Conservation (phyloP, 2,797 vertebrate species). For the Cynopterus sphinx region DNA sequence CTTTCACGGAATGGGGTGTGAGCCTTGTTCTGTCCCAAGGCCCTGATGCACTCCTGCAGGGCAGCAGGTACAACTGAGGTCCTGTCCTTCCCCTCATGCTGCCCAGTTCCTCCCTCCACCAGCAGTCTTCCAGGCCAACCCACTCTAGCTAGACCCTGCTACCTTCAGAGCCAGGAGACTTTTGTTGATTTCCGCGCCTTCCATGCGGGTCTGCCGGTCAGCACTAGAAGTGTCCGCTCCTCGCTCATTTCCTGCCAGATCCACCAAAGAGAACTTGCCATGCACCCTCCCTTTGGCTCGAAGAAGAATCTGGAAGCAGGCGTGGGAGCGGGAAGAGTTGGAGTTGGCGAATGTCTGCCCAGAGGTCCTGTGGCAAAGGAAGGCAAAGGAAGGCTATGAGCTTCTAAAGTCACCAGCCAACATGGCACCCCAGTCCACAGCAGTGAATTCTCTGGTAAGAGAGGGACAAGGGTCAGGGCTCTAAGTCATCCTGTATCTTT, state of each 20-base stretch:
- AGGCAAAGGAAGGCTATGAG: constrained; percentile 25
- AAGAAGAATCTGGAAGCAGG: constrained; percentile 95
- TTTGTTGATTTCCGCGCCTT: constrained; percentile 97
- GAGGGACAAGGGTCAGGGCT: not conserved
- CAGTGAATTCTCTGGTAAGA: not conserved
- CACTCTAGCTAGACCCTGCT: not conserved
- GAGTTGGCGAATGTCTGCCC: constrained; percentile 97
- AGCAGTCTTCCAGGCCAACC: not conserved
- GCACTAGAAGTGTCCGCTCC: constrained; percentile 93
- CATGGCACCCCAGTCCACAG: not conserved
- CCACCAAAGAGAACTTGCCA: constrained; percentile 97
- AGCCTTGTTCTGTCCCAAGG: constrained; percentile 95
- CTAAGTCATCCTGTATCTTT: not conserved
- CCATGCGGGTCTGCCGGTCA: constrained; percentile 94
- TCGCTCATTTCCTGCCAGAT: constrained; percentile 97
- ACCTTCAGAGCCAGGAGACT: constrained; percentile 98
- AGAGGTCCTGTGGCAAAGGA: constrained; percentile 89
- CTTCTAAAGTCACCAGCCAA: not conserved
- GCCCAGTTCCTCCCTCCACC: not conserved
- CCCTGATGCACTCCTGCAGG: constrained; percentile 95
- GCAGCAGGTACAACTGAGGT: not conserved
- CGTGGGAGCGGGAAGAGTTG: constrained; percentile 96
- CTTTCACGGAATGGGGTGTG: constrained; percentile 98
- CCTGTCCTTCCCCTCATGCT: not conserved
- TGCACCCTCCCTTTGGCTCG: constrained; percentile 88